Conservation (phyloP, 2,888 invertebrate species). For the Catocala fraxini region DNA sequence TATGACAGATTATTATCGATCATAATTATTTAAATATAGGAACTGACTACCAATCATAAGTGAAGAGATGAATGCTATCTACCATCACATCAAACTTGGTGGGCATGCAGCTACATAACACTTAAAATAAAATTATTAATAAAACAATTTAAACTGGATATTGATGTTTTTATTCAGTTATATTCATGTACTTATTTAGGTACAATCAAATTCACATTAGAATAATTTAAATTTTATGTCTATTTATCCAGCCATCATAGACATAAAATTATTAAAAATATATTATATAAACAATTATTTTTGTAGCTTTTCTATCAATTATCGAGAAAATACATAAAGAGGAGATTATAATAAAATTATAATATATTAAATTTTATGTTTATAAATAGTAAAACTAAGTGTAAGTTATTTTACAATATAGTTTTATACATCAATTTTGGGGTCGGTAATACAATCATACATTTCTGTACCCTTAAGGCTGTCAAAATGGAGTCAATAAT, state of each 20-base stretch:
- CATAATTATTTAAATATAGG: no score
- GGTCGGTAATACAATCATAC: slow-evolving; percentile 27
- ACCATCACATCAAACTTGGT: no score
- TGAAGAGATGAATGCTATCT: no score
- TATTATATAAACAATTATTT: background rate
- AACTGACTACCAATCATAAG: no score
- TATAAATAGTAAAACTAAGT: no score
- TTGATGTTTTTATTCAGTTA: slow-evolving; percentile 18
- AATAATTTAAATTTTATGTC: slow-evolving; percentile 48
- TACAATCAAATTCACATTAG: no score
- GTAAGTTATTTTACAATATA: background rate
- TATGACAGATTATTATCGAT: no score
- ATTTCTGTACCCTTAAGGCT: slow-evolving; percentile 15
- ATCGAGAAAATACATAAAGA: background rate
- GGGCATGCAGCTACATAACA: no score
- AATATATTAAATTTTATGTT: background rate
- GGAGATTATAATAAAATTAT: background rate
- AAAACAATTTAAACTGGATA: slow-evolving; percentile 20
- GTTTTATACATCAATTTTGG: slow-evolving; percentile 25
- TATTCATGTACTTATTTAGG: slow-evolving; percentile 13
- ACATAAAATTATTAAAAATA: slow-evolving; percentile 47
- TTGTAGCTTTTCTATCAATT: background rate
- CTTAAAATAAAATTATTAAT: no score
- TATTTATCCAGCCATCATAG: slow-evolving; percentile 65
- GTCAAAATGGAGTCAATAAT: no score